phyloP scores from a whole-genome alignment of 53 echinoderm and acorn worm genomes.

The Stichopus horrens region DNA sequence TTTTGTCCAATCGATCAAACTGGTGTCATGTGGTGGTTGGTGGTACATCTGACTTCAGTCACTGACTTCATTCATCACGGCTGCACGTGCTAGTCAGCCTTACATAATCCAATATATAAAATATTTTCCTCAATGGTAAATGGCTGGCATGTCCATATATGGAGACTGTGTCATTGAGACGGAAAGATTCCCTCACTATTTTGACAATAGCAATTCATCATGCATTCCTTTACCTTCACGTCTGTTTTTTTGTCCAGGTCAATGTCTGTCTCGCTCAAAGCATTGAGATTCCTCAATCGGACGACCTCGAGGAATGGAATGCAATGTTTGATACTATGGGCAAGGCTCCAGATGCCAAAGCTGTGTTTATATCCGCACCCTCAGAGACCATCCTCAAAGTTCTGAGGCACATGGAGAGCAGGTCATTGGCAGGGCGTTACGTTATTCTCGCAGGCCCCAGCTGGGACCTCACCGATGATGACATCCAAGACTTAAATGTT shows the following conservation, averaged over 20 bases:
- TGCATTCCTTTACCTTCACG: too few relatives aligned
- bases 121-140: too few relatives aligned
- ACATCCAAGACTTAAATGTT: not conserved
- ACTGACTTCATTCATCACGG: too few relatives aligned
- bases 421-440: not conserved
- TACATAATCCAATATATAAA: too few relatives aligned
- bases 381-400: slow-evolving; percentile 2
- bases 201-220: too few relatives aligned
- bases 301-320: slow-evolving; percentile 12
- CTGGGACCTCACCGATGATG: slow-evolving; percentile 19
- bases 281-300: slow-evolving; percentile 7
- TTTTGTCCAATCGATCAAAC: too few relatives aligned
- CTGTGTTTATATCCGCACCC: slow-evolving; percentile 8
- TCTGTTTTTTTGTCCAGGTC: not conserved
- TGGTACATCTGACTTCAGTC: too few relatives aligned
- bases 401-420: not conserved
- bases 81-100: too few relatives aligned
- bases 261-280: slow-evolving; percentile 21
- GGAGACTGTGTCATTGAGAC: too few relatives aligned
- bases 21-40: too few relatives aligned
- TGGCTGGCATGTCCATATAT: too few relatives aligned
- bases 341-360: slow-evolving; percentile 33
- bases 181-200: too few relatives aligned
- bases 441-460: not conserved
- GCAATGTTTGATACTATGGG: not conserved